Base-by-base conservation (phyloP, 2,888 invertebrate genomes). In the Dryobotodes eremita region DNA sequence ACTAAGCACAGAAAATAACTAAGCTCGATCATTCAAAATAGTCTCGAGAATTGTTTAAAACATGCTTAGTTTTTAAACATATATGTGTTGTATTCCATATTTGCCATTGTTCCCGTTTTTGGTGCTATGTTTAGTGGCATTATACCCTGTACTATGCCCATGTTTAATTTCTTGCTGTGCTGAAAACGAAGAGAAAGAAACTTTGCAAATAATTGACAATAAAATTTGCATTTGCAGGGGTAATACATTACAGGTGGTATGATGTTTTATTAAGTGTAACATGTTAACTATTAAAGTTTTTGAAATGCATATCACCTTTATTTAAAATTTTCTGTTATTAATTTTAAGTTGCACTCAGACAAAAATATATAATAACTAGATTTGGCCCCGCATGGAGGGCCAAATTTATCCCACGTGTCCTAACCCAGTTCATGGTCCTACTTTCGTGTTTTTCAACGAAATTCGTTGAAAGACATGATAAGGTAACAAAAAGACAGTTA, bases 131-230 rank as follows among this genome's bases (percentile, higher is more conserved):
- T n/a, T 91, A n/a, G 79, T 93, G 2, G 84, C 86, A 2, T 90
- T 90, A 57, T 85, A 92, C 2, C 93, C 93, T 2, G 0, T 91
- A 0, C 6, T 92, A 36, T 93, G 93, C 66, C 92, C 92, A 0
- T 86, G 85, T 48, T 79, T 89, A 0, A 80, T 92, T 1, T 79
- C 71, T 26, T 87, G 83, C 31, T 92, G 91, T 79, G 42, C 6
- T 4, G 75, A 80, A 23, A 79, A 84, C 10, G 80, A 88, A 10
- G 73, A 64, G 3, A 55, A 46, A n/a, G 20, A 50, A 31, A 36
- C 50, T n/a, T 17, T 31, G 17, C 15, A 59, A 61, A 26, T 82
- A 26, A 6, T 76, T 20, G 59, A 69, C 17, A 62, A 75, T 7
- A 82, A 79, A 20, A 6, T 74, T 42, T 73, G 64, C 8, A 6